Evolutionary conservation across 2,113 vertebrate species (phyloP).

Genomic region (Benitochromis conjunctus): DNA sequence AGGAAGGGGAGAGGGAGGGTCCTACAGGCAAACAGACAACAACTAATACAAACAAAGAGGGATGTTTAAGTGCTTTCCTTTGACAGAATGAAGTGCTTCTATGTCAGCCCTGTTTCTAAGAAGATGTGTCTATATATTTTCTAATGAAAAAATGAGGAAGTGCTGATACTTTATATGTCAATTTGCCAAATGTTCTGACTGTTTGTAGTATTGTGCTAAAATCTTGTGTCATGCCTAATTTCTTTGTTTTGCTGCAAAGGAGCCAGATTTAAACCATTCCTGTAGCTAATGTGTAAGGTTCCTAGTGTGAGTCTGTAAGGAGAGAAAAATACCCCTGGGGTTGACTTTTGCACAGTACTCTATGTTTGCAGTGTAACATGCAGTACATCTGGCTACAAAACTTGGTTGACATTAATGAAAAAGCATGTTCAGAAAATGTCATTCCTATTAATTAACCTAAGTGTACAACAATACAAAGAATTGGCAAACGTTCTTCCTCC

Average conservation of each 20-base stretch:
- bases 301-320: background rate
- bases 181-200: background rate
- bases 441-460: background rate
- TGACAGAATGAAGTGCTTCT: conserved; percentile 19
- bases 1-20: conserved; percentile 39
- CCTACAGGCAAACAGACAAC: conserved; percentile 23
- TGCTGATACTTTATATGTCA: background rate
- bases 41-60: conserved; percentile 35
- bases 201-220: background rate
- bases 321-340: background rate
- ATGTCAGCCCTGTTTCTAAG: background rate
- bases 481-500: background rate
- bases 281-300: background rate
- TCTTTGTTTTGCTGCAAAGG: background rate
- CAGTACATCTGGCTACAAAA: background rate
- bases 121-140: background rate
- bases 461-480: background rate
- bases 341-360: background rate
- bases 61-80: conserved; percentile 40
- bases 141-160: background rate
- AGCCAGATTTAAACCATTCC: background rate
- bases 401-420: background rate
- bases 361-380: background rate
- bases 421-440: background rate
- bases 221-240: background rate